Base-by-base conservation (phyloP, 2,888 invertebrate genomes). In the Napeogenes inachia region DNA sequence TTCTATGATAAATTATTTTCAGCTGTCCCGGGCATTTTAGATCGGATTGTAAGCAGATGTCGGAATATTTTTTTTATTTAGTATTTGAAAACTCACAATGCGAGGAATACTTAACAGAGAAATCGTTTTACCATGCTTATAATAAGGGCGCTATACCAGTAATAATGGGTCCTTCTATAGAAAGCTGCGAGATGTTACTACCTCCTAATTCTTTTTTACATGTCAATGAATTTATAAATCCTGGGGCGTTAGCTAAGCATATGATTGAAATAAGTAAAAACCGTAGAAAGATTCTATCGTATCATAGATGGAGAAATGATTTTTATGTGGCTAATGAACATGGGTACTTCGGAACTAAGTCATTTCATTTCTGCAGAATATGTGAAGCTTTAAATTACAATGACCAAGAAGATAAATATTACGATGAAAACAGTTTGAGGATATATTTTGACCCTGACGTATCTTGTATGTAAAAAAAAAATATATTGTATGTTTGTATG, bases 41-140 rank as follows among this genome's bases (percentile, higher is more conserved):
- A 68, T 73, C 79, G 1, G 94, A 94, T 74, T 95, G 95, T 69
- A 77, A 85, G 3, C 68, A 79, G 5, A 78, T 94, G 54, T 79
- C 87, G 0, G 71, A 88, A 8, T 95, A 94, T 77, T 85, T 93
- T 70, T 95, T 95, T 76, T 94, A 94, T 72, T 77, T 95, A 53
- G 92, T 94, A 0, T 92, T 95, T 68, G 95, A 95, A 78, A 95
- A 94, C 74, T 92, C 93, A 0, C 91, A 92, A 70, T 95, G 95
- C 73, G 85, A 86, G 5, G 93, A 94, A 74, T 95, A 95, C 71
- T 79, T 95, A 55, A 94, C 94, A 0, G 95, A 95, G 74, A 95
- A 95, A 76, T 75, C 92, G 0, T 95, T 93, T 81, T 92, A 93
- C 88, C 91, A 94, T 69, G 93, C 92, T 0, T 94, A 92, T 70